Evolutionary conservation across 2,797 vertebrate genomes (phyloP).

Genomic region (Miichthys miiuy): DNA sequence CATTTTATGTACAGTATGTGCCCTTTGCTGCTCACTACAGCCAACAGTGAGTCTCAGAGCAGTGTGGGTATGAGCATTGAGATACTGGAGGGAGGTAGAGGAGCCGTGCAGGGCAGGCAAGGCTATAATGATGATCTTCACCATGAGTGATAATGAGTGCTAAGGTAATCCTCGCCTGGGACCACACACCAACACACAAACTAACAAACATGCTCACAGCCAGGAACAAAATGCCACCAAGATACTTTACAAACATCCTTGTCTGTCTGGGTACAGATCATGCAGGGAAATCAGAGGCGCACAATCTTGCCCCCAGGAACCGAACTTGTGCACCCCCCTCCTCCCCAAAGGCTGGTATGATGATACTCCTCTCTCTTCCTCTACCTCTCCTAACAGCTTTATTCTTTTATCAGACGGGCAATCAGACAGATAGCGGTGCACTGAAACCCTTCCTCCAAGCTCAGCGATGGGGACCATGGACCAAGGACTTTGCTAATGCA

Average conservation of each 20-base stretch:
- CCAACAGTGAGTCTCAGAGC: conserved; percentile 50
- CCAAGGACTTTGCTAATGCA: conserved; percentile 62
- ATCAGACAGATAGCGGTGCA: conserved; percentile 67
- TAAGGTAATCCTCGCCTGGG: conserved; percentile 74
- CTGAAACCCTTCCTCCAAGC: conserved; percentile 56
- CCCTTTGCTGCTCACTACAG: conserved; percentile 46
- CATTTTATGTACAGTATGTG: conserved; percentile 22
- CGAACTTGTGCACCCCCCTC: conserved; percentile 38
- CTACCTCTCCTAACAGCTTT: conserved; percentile 63
- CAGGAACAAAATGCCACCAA: conserved; percentile 49
- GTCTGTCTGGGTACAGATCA: conserved; percentile 53
- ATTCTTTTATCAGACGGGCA: conserved; percentile 69
- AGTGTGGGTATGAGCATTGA: conserved; percentile 58
- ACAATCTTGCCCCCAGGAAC: conserved; percentile 57
- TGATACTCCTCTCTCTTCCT: conserved; percentile 51
- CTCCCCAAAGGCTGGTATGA: conserved; percentile 52
- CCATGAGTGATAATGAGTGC: conserved; percentile 73
- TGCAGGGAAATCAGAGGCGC: conserved; percentile 65
- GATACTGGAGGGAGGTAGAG: conserved; percentile 44
- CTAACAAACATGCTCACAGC: conserved; percentile 34
- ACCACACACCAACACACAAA: conserved; percentile 50
- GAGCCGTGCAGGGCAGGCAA: conserved; percentile 36
- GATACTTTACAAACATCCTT: conserved; percentile 47
- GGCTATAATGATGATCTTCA: conserved; percentile 71
- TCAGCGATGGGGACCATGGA: conserved; percentile 41